Conservation (phyloP, 1,140 invertebrate species). For the Drosophila aff. region DNA sequence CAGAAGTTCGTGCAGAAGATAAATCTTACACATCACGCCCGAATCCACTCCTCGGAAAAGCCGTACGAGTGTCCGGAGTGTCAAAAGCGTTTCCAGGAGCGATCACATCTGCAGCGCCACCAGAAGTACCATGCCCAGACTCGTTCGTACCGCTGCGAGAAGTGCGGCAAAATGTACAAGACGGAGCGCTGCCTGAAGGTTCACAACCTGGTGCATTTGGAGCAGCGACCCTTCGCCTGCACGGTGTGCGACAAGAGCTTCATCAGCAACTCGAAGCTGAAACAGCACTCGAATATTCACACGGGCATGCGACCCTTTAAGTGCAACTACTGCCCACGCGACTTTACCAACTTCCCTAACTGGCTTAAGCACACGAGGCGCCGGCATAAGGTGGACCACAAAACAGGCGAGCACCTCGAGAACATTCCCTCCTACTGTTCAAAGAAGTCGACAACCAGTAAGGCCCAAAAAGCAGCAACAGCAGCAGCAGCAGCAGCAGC, state of each 20-base stretch:
- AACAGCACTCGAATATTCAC: constrained; percentile 87
- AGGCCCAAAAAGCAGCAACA: constrained; percentile 65
- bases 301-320: constrained; percentile 86
- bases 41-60: constrained; percentile 87
- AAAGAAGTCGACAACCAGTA: constrained; percentile 77
- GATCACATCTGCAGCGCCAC: constrained; percentile 86
- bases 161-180: constrained; percentile 86
- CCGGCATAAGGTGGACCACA: constrained; percentile 86
- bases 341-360: constrained; percentile 87
- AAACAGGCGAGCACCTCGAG: constrained; percentile 85
- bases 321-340: constrained; percentile 86
- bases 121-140: constrained; percentile 85
- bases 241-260: constrained; percentile 86
- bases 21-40: constrained; percentile 86
- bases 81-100: constrained; percentile 86
- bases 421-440: constrained; percentile 84
- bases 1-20: constrained; percentile 86
- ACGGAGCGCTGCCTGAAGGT: constrained; percentile 86
- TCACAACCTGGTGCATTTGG: constrained; percentile 85
- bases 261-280: constrained; percentile 86
- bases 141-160: constrained; percentile 85
- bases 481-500: constrained; percentile 56
- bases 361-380: constrained; percentile 87
- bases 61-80: constrained; percentile 89
- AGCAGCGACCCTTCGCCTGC: constrained; percentile 85